Evolutionary conservation across 2,113 vertebrate genomes (phyloP), one percentile per base, ranked within the genome.

Genomic region (Dasyornis broadbenti): DNA sequence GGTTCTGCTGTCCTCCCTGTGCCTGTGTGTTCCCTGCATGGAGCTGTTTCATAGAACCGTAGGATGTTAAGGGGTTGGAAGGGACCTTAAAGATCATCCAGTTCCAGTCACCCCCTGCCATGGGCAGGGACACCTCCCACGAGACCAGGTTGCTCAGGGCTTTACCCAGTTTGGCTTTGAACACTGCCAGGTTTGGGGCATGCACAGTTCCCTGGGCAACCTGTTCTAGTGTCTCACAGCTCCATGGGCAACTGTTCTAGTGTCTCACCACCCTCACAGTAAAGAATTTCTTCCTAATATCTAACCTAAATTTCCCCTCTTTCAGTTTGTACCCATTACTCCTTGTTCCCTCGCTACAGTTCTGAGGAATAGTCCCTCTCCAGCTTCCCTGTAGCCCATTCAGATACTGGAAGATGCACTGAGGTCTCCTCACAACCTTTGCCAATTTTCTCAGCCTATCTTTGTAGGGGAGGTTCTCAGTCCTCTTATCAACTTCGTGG

Each of bases 91-190:
- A 13, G 17, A 54, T 24, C 31, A 6, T 23, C 27, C 37, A 13
- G 21, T 57, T 50, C 15, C 28, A 12, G 0, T 75, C 50, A 2
- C 10, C 6, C 28, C 8, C 45, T 45, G 73, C 31, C 14, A 0
- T 12, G 49, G 42, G 30, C 30, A 5, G 57, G 42, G 49, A 3
- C 40, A 0, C 20, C 35, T 70, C 18, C 4, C 30, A 0, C 53
- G 17, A 20, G 27, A 59, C 4, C 27, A 3, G 31, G 19, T 33
- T 28, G 44, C 37, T 52, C 44, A 13, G 20, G 37, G 60, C 13
- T 50, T 44, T 31, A 9, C 59, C 33, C 59, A 13, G 0, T 44
- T 69, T 33, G 68, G 65, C 68, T 11, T 12, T 33, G 49, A 18
- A 15, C 21, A 10, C 6, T 53, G 21, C 68, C 28, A 18, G 30